These are phyloP conservation scores for Larimichthys crocea DNA, from an alignment of 2,113 vertebrate genomes.

Conservation along the genomic window DNA sequence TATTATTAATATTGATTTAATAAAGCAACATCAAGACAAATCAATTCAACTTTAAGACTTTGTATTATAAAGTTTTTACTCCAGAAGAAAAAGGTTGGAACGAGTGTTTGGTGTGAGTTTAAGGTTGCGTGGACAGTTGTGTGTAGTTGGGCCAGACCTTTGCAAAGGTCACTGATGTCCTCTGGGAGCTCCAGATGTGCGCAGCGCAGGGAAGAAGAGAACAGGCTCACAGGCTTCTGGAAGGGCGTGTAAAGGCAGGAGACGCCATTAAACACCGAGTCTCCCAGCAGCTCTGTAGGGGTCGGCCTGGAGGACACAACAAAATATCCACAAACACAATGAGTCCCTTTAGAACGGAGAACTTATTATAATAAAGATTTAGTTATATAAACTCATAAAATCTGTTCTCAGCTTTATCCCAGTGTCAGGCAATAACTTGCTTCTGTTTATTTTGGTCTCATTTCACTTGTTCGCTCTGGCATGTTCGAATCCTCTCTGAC, in stretches of 20 bases:
- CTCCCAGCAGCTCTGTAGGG: slow-evolving; percentile 87
- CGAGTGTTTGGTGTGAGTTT: neutral
- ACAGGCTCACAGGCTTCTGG: slow-evolving; percentile 88
- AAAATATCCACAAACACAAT: neutral
- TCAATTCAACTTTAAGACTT: slow-evolving; percentile 1
- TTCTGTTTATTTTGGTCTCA: slow-evolving; percentile 14
- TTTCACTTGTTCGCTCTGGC: slow-evolving; percentile 1
- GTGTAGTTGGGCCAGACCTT: slow-evolving; percentile 84
- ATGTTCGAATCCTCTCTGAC: slow-evolving; percentile 10
- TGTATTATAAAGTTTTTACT: neutral
- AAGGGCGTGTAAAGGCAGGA: slow-evolving; percentile 86
- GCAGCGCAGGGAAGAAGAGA: slow-evolving; percentile 94
- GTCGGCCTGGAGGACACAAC: slow-evolving; percentile 84
- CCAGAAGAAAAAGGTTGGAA: neutral
- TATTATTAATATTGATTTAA: neutral
- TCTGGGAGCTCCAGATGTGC: slow-evolving; percentile 93
- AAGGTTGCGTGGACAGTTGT: neutral
- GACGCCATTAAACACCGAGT: slow-evolving; percentile 88
- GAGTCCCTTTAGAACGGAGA: neutral
- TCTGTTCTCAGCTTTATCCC: neutral
- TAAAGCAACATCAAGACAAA: neutral
- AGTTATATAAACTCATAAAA: neutral
- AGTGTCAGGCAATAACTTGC: neutral
- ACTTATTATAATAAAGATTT: neutral
- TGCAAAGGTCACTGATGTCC: slow-evolving; percentile 91